Evolutionary conservation across 2,797 vertebrate genomes (phyloP).

Genomic region (Novumbra hubbsi): DNA sequence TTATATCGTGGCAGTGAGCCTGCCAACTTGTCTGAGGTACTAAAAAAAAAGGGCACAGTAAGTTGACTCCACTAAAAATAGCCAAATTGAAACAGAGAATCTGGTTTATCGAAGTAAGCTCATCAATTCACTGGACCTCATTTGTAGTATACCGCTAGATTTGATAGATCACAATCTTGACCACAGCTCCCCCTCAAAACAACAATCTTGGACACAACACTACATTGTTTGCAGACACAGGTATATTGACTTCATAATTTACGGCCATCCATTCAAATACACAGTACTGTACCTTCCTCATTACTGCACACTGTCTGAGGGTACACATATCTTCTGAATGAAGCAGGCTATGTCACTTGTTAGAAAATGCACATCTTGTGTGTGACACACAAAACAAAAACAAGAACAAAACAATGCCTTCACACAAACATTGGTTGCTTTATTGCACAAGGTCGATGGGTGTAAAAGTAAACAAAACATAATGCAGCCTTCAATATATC

Average conservation of each 20-base stretch:
- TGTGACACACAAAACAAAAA: slow-evolving; percentile 4
- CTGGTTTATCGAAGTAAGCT: too few relatives aligned
- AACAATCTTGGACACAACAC: not conserved
- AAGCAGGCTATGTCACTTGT: not conserved
- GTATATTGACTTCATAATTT: not conserved
- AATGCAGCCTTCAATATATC: not conserved
- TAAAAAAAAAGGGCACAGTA: too few relatives aligned
- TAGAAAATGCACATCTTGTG: not conserved
- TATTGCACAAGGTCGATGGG: not conserved
- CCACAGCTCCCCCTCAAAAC: not conserved
- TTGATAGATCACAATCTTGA: not conserved
- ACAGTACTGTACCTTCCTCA: slow-evolving; percentile 1
- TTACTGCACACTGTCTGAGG: not conserved
- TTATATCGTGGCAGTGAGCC: too few relatives aligned
- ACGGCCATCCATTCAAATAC: not conserved
- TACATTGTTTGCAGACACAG: not conserved
- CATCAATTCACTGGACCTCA: too few relatives aligned
- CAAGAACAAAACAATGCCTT: slow-evolving; percentile 9
- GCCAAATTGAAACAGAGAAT: too few relatives aligned
- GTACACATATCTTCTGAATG: not conserved
- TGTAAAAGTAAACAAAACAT: not conserved
- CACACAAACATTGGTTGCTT: slow-evolving; percentile 1
- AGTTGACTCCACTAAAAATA: too few relatives aligned
- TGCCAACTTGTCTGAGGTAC: too few relatives aligned
- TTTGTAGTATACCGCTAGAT: not conserved